phyloP scores from a whole-genome alignment of 2,888 invertebrate species.

The Imbricaverruca yamaguchii region DNA sequence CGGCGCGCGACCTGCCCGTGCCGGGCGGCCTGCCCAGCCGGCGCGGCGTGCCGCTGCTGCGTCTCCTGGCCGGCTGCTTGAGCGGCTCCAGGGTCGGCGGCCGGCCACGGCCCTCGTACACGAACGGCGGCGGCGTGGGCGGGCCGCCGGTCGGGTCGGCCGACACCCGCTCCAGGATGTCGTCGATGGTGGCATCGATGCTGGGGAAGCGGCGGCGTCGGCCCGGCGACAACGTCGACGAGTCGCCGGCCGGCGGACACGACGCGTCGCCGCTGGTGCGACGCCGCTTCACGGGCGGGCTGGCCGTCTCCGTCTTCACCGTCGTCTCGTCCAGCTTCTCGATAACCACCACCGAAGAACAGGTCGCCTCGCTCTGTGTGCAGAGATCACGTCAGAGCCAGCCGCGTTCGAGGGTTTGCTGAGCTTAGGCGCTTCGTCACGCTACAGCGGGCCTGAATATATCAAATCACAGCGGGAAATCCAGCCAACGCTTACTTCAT shows the following conservation, averaged over 20 bases:
- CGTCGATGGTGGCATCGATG: not conserved
- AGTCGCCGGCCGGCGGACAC: not conserved
- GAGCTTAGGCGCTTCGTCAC: too few species aligned
- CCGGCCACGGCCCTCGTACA: not conserved
- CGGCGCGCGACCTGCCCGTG: too few species aligned
- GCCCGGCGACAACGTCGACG: not conserved
- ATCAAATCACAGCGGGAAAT: too few species aligned
- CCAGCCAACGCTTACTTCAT: not conserved
- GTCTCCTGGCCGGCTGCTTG: not conserved
- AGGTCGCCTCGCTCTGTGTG: not conserved
- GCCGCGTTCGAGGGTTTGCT: too few species aligned
- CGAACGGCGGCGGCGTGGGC: constrained; percentile 17
- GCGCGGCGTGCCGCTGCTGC: not conserved
- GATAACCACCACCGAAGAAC: not conserved
- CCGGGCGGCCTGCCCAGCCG: not conserved
- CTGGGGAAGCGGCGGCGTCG: not conserved
- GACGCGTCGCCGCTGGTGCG: not conserved
- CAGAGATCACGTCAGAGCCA: not conserved
- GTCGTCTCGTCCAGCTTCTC: not conserved
- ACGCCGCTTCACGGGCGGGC: not conserved
- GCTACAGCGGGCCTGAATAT: too few species aligned
- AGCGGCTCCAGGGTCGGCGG: constrained; percentile 3
- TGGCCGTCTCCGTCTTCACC: not conserved
- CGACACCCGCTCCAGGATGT: not conserved
- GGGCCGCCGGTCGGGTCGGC: constrained; percentile 10